A percentile compares a stretch with the other conserved stretches of the same genome.
phyloP scores from a whole-genome alignment of 2,113 vertebrate species.

The Paradoxurus hermaphroditus region DNA sequence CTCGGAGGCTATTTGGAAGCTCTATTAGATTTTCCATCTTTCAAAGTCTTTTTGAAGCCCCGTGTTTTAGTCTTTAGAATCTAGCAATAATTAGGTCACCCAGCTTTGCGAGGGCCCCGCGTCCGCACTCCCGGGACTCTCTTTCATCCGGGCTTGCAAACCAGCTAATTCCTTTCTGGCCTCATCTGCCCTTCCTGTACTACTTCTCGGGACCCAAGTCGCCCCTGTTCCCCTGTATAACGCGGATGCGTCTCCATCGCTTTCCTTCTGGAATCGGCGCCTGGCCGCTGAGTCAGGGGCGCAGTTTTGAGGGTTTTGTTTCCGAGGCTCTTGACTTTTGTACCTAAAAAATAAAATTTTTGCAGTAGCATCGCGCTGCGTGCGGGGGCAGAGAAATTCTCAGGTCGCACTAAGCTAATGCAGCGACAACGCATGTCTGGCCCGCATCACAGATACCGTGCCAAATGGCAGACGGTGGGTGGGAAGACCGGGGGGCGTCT shows the following conservation, averaged over 20 bases:
- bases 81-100: neutral
- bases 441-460: accelerated
- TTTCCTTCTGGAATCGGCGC: neutral
- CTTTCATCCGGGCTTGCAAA: neutral
- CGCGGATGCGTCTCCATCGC: accelerated
- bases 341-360: accelerated
- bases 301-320: accelerated
- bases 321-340: neutral
- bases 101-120: accelerated
- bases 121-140: neutral
- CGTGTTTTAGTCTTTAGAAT: neutral
- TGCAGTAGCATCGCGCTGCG: accelerated
- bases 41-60: neutral
- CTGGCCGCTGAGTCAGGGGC: accelerated
- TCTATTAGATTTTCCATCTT: neutral
- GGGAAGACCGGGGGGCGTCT: accelerated
- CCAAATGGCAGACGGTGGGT: accelerated
- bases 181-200: no score
- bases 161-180: neutral
- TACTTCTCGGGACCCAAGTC: neutral
- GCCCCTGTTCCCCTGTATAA: accelerated
- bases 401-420: accelerated
- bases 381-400: neutral
- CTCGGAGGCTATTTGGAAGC: neutral
- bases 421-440: no score